phyloP scores from a whole-genome alignment of 2,113 vertebrate species.

The Podarcis muralis region DNA sequence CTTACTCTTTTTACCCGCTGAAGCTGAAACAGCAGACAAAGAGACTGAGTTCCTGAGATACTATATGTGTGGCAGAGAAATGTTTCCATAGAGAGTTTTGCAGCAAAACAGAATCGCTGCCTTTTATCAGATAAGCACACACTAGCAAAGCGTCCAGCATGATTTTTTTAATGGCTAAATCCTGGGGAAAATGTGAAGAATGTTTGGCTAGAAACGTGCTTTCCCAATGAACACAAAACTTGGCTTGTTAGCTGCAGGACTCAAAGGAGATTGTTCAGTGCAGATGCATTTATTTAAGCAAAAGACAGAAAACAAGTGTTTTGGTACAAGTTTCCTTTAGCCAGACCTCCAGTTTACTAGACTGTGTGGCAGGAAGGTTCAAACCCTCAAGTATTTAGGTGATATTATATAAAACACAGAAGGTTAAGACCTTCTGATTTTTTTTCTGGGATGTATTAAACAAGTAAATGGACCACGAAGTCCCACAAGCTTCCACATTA shows the following conservation, averaged over 20 bases:
- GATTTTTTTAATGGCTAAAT: slow-evolving; percentile 76
- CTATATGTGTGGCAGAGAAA: slow-evolving; percentile 52
- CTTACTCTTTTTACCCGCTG: background rate
- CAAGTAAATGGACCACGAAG: slow-evolving; percentile 68
- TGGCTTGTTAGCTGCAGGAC: slow-evolving; percentile 70
- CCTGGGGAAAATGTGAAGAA: slow-evolving; percentile 82
- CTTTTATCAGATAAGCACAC: slow-evolving; percentile 74
- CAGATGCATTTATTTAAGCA: slow-evolving; percentile 68
- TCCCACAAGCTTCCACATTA: slow-evolving; percentile 61
- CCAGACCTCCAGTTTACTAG: slow-evolving; percentile 56
- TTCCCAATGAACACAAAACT: slow-evolving; percentile 81
- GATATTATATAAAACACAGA: slow-evolving; percentile 37
- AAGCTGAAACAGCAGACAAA: slow-evolving; percentile 35
- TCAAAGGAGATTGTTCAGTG: slow-evolving; percentile 67
- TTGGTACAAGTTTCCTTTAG: slow-evolving; percentile 70
- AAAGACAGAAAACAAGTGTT: slow-evolving; percentile 65
- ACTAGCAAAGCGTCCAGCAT: slow-evolving; percentile 72
- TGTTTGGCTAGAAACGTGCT: slow-evolving; percentile 71
- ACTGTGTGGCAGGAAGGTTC: slow-evolving; percentile 36
- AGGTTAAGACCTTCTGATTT: slow-evolving; percentile 66
- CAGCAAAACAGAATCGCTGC: slow-evolving; percentile 61
- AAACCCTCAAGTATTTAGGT: background rate
- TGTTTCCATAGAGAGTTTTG: slow-evolving; percentile 63
- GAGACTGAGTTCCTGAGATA: slow-evolving; percentile 49
- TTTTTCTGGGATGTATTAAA: slow-evolving; percentile 67